Evolutionary conservation across 2,797 vertebrate genomes (phyloP), one percentile per base, ranked within the genome.

Genomic region (Xenentodon cancila): DNA sequence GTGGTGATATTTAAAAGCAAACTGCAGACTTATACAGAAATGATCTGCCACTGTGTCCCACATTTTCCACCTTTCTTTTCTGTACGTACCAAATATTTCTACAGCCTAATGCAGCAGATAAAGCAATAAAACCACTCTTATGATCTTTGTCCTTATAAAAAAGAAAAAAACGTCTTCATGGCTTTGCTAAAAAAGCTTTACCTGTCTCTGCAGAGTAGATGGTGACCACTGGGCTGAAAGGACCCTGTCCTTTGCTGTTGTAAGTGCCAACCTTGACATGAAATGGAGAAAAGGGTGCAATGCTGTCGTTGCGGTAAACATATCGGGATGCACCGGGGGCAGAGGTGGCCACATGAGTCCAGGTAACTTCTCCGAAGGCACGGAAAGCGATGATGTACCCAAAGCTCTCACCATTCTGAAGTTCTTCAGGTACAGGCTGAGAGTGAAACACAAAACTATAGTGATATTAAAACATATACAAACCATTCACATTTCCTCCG

Each of bases 161-260:
- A 70, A 18, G 22, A 52, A 4, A 59, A 4, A 59, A 56, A 59
- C 46, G 37, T 34, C 48, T 69, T 63, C 61, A 45, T 6, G 43
- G 63, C 65, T 55, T 67, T 53, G 37, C 43, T 30, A 30, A 56
- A 70, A 60, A 59, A 1, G 32, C 13, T 86, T 88, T 89, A 98
- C 97, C 97, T 86, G 95, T 96, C 85, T 99, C 97, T 6, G 97
- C 97, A 5, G 97, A 98, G 87, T 95, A 97, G 69, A 99, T 96
- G 3, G 95, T 96, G 75, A 93, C 88, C 72, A 96, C 93, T 0
- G 95, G 88, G 78, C 97, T 97, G 84, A 97, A 99, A 0, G 97
- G 97, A 19, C 97, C 97, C 82, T 98, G 96, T 2, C 97, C 97
- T 86, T 96, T 96, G 83, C 95, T 96, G 89, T 99, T 99, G 81